Evolutionary conservation across 2,113 vertebrate species (phyloP).

Genomic region (Gadus chalcogrammus): DNA sequence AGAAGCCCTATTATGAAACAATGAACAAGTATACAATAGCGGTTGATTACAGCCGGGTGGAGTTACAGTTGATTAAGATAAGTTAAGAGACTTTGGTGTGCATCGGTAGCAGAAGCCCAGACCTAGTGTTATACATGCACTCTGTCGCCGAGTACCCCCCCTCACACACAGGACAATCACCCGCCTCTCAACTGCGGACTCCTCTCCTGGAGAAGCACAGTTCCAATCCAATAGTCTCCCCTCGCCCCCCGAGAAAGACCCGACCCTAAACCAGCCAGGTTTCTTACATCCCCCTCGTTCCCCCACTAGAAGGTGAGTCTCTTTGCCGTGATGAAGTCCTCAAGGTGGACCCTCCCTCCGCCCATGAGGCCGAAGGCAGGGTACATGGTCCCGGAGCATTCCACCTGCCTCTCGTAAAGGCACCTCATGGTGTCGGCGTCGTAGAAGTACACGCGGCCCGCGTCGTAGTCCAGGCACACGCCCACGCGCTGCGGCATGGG

Average conservation of each 20-base stretch:
- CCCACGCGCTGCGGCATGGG: conserved; percentile 85
- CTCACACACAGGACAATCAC: too few relatives aligned
- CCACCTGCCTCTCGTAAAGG: conserved; percentile 89
- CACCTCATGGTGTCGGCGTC: conserved; percentile 86
- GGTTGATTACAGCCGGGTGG: too few relatives aligned
- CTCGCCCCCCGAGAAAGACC: too few relatives aligned
- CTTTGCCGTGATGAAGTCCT: conserved; percentile 78
- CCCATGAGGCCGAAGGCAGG: conserved; percentile 94
- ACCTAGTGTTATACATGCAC: too few relatives aligned
- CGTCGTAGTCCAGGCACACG: conserved; percentile 88
- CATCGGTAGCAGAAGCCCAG: too few relatives aligned
- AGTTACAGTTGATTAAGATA: too few relatives aligned
- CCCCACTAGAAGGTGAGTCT: conserved; percentile 67
- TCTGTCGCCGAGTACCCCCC: too few relatives aligned
- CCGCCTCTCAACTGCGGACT: conserved; percentile 5
- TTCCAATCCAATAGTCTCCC: conserved; percentile 3
- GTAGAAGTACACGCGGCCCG: conserved; percentile 85
- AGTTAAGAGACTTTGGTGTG: too few relatives aligned
- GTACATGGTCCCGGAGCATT: conserved; percentile 91
- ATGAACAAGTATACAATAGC: too few relatives aligned
- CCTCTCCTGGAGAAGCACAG: not conserved
- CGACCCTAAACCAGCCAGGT: too few relatives aligned
- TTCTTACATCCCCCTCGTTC: too few relatives aligned
- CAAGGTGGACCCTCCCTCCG: conserved; percentile 81
- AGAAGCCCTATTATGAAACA: too few relatives aligned